Evolutionary conservation across 1,140 invertebrate species (phyloP), one percentile per base, ranked within the genome.

Genomic region (Condylostylus longicornis): DNA sequence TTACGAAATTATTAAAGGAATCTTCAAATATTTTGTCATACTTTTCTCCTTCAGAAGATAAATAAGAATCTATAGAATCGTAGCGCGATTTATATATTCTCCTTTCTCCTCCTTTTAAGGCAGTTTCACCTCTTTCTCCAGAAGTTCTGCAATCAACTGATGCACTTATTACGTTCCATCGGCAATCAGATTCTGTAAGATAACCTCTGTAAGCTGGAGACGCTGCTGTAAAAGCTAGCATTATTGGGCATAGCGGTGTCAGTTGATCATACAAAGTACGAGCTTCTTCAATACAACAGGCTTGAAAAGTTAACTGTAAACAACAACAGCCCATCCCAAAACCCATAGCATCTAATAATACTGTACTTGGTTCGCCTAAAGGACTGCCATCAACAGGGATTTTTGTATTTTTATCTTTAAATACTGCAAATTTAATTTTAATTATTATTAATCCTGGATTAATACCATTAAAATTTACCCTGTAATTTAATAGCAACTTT

Each of bases 251-350:
- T 1, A 99, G 65, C 0, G 94, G 90, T 5, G 93, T 82, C 6
- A 99, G 70, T 58, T 99, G 95, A 64, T 99, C 96, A 56, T 99
- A 99, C 0, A 99, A 69, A 17, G 80, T 83, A 42, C 89, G 70
- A 5, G 94, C 96, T 70, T 99, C 96, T 29, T 72, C 71, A 27
- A 99, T 93, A 57, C 96, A 96, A 61, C 90, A 96, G 1, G 96
- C 93, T 43, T 60, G 57, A 63, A 93, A 95, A 20, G 88, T 93
- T 17, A 94, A 67, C 62, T 99, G 96, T 8, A 99, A 68, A 61
- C 95, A 98, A 53, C 86, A 96, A 56, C 87, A 94, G 21, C 95
- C 95, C 96, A 98, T 98, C 27, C 96, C 96, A 64, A 98, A 98
- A 21, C 90, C 94, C 93, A 98, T 98, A 1, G 90, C 86, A 63